phyloP scores from a whole-genome alignment of 2,888 invertebrate species.

The Ophion ventricosus region DNA sequence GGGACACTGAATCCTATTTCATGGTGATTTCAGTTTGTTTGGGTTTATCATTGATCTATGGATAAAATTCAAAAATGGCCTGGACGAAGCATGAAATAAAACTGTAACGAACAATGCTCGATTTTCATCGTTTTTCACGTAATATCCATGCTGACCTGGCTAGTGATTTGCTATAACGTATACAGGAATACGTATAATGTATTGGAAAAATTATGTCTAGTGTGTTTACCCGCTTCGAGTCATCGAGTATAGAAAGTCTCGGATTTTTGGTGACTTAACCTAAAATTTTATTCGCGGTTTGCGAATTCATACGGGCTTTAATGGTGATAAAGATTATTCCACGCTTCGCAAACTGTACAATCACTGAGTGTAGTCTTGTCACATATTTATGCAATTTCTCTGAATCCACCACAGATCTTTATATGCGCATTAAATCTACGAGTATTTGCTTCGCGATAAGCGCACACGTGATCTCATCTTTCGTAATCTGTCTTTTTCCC shows the following conservation, averaged over 20 bases:
- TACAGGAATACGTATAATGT: not conserved
- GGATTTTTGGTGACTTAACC: constrained; percentile 12
- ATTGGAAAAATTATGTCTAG: not conserved
- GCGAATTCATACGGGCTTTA: not conserved
- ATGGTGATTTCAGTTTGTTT: not conserved
- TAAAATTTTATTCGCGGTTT: not conserved
- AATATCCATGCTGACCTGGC: constrained; percentile 8
- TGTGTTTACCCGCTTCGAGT: constrained; percentile 4
- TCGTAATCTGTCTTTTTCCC: constrained; percentile 21
- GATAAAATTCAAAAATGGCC: not conserved
- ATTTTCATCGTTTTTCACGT: constrained; percentile 13
- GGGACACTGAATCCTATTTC: not conserved
- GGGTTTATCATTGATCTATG: not conserved
- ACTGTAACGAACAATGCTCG: not conserved
- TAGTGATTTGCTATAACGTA: not conserved
- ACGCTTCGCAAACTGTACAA: not conserved
- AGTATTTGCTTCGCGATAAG: not conserved
- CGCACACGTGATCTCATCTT: not conserved
- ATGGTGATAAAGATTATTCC: not conserved
- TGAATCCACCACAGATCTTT: not conserved
- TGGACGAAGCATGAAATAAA: not conserved
- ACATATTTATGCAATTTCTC: not conserved
- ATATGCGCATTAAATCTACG: not conserved
- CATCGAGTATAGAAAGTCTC: not conserved
- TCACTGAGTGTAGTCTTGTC: not conserved